A percentile compares a stretch with the other conserved stretches of the same genome.
phyloP scores from a whole-genome alignment of 2,888 invertebrate species.

The Thymelicus acteon region DNA sequence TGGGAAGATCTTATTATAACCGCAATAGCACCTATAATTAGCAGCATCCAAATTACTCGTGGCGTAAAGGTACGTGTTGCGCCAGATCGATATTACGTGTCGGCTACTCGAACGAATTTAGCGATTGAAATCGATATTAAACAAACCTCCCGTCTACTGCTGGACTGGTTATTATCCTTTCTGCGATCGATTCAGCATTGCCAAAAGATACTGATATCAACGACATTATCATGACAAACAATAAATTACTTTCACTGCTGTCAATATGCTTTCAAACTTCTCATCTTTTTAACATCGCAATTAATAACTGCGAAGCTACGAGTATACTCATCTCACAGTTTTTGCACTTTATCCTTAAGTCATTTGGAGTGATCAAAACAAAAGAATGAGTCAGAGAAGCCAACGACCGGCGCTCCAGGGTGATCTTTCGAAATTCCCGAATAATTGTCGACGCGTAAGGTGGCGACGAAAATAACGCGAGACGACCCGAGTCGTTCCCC shows the following conservation, averaged over 20 bases:
- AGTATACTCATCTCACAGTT: slow-evolving; percentile 14
- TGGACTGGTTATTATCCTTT: slow-evolving; percentile 51
- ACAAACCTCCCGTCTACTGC: slow-evolving; percentile 55
- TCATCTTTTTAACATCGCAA: slow-evolving; percentile 3
- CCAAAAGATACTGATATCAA: slow-evolving; percentile 10
- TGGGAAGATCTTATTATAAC: slow-evolving; percentile 84
- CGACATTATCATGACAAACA: slow-evolving; percentile 3
- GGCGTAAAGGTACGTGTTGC: slow-evolving; percentile 69
- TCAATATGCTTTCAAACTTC: slow-evolving; percentile 8
- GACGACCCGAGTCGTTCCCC: slow-evolving; percentile 69
- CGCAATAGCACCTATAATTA: slow-evolving; percentile 85
- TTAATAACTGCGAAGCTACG: slow-evolving; percentile 9
- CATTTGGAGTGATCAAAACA: slow-evolving; percentile 58
- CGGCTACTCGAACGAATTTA: slow-evolving; percentile 62
- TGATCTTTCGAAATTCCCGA: slow-evolving; percentile 83
- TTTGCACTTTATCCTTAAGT: slow-evolving; percentile 38
- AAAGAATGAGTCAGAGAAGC: slow-evolving; percentile 76
- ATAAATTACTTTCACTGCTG: slow-evolving; percentile 3
- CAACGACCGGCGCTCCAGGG: slow-evolving; percentile 79
- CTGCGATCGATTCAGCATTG: slow-evolving; percentile 9
- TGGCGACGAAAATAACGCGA: slow-evolving; percentile 78
- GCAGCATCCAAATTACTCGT: slow-evolving; percentile 80
- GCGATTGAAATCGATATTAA: slow-evolving; percentile 59
- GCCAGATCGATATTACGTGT: slow-evolving; percentile 74
- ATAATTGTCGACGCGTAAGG: slow-evolving; percentile 81